Evolutionary conservation across 1,140 invertebrate genomes (phyloP).

Genomic region (Drosophila micromelanica): DNA sequence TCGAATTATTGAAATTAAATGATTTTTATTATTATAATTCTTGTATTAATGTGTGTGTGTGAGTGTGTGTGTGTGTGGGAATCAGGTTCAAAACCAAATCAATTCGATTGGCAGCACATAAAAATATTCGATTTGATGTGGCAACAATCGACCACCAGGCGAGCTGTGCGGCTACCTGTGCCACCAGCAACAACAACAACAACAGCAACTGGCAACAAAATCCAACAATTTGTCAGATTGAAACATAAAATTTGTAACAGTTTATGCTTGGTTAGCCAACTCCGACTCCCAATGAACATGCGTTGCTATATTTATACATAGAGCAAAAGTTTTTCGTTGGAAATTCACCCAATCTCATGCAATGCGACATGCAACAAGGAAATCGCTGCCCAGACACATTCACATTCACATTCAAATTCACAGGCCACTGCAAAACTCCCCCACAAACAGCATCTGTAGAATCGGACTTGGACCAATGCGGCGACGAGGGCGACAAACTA

Average conservation of each 20-base stretch:
- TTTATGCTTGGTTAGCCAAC: constrained; percentile 49
- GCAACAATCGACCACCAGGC: constrained; percentile 61
- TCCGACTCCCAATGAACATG: constrained; percentile 13
- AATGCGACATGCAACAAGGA: constrained; percentile 80
- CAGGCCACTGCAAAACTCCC: constrained; percentile 46
- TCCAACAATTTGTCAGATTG: constrained; percentile 51
- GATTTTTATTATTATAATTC: constrained; percentile 66
- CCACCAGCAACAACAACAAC: background rate
- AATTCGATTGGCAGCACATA: constrained; percentile 78
- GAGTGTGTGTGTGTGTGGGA: constrained; percentile 38
- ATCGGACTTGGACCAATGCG: constrained; percentile 55
- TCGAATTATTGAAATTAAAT: constrained; percentile 81
- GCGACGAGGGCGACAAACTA: constrained; percentile 44
- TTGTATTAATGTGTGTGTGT: constrained; percentile 28
- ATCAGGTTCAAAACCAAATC: constrained; percentile 59
- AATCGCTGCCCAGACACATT: constrained; percentile 43
- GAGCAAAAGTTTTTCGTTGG: constrained; percentile 56
- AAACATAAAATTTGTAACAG: constrained; percentile 60
- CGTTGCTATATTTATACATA: constrained; percentile 44
- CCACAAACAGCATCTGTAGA: constrained; percentile 43
- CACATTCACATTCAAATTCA: background rate
- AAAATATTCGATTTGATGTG: constrained; percentile 75
- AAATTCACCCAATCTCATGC: constrained; percentile 74
- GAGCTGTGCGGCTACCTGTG: constrained; percentile 24
- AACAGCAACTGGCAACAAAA: constrained; percentile 23